These are phyloP conservation scores for Orchestes rusci DNA, from an alignment of 2,888 invertebrate species.

Conservation along the genomic window DNA sequence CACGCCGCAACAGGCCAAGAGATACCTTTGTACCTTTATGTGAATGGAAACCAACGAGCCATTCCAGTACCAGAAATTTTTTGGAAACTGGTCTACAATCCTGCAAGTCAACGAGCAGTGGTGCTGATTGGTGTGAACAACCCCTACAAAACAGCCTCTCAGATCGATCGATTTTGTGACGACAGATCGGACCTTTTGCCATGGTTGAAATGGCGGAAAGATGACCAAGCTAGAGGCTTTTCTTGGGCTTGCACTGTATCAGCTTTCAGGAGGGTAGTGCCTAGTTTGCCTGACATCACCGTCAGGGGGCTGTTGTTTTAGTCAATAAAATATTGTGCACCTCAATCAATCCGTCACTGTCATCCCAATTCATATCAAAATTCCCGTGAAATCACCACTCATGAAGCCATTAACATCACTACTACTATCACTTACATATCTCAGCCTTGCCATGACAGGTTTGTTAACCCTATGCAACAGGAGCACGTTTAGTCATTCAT, in stretches of 20 bases:
- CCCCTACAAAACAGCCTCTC: constrained; percentile 41
- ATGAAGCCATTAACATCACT: too few relatives aligned
- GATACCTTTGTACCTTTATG: constrained; percentile 35
- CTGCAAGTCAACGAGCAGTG: constrained; percentile 46
- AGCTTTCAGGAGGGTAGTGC: constrained; percentile 50
- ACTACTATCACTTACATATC: too few relatives aligned
- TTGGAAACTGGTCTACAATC: constrained; percentile 56
- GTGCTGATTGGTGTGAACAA: constrained; percentile 60
- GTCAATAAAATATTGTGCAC: too few relatives aligned
- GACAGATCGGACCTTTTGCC: constrained; percentile 51
- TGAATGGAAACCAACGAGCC: constrained; percentile 30
- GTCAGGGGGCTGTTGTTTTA: constrained; percentile 35
- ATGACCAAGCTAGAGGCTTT: constrained; percentile 48
- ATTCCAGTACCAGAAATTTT: constrained; percentile 52
- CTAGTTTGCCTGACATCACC: constrained; percentile 49
- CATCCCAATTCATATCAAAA: not conserved
- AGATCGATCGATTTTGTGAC: constrained; percentile 29
- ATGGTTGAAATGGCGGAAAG: constrained; percentile 53
- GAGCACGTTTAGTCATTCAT: not conserved
- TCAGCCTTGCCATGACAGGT: not conserved
- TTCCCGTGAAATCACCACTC: not conserved
- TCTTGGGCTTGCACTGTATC: constrained; percentile 57
- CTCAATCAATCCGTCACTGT: constrained; percentile 3
- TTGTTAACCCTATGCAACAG: too few relatives aligned
- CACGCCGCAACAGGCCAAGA: constrained; percentile 40